These are phyloP conservation scores for Collichthys lucidus DNA, from an alignment of 2,113 vertebrate genomes.

Conservation along the genomic window DNA sequence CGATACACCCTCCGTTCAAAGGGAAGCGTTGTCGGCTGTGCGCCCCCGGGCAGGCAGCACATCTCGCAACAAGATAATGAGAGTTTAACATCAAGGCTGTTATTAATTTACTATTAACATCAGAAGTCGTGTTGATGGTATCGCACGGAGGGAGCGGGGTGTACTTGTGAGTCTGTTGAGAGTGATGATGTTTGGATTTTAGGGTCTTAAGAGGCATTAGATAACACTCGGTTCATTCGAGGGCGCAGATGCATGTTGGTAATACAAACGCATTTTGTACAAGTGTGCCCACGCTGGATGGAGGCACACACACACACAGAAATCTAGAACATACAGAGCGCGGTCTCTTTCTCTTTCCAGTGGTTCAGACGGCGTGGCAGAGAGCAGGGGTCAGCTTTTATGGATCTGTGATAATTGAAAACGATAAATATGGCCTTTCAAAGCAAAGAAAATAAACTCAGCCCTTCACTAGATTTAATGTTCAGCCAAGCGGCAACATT, in stretches of 20 bases:
- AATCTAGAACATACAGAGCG: not conserved
- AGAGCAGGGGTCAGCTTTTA: conserved; percentile 70
- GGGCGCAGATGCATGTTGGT: conserved; percentile 7
- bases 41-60: conserved; percentile 35
- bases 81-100: conserved; percentile 58
- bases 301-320: not conserved
- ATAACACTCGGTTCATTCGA: conserved; percentile 11
- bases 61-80: conserved; percentile 57
- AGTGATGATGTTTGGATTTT: conserved; percentile 28
- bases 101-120: conserved; percentile 52
- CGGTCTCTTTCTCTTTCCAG: conserved; percentile 8
- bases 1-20: conserved; percentile 42
- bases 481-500: conserved; percentile 57
- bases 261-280: not conserved
- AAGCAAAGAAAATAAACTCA: conserved; percentile 71
- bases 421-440: conserved; percentile 73
- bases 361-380: not conserved
- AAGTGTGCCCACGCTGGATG: not conserved
- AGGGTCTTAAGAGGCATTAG: conserved; percentile 30
- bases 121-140: conserved; percentile 19
- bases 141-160: not conserved
- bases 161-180: not conserved
- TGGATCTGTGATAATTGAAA: conserved; percentile 72
- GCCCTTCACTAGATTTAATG: conserved; percentile 72
- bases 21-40: not conserved